These are phyloP conservation scores for Hapalemur alaotrensis DNA, from an alignment of 2,797 vertebrate species.

Conservation along the genomic window DNA sequence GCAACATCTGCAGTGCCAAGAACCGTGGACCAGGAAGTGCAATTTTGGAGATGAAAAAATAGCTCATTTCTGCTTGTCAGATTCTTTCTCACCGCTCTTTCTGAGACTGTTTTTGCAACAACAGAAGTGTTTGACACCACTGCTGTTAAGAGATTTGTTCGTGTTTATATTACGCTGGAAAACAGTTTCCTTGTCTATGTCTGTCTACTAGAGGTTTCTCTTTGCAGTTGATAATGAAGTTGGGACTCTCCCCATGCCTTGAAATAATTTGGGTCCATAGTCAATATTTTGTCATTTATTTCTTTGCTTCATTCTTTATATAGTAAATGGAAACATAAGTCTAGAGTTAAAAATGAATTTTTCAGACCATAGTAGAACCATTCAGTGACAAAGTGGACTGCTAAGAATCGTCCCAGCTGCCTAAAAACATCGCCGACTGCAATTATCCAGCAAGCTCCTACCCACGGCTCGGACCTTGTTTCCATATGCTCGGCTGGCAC, in stretches of 20 bases:
- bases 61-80: not conserved
- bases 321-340: constrained; percentile 52
- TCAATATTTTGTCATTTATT: not conserved
- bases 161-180: not conserved
- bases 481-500: not conserved
- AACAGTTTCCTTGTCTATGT: not conserved
- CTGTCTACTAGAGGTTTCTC: not conserved
- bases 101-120: not conserved
- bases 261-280: not conserved
- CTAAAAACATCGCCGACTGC: rapidly evolving
- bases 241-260: not conserved
- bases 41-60: constrained; percentile 95
- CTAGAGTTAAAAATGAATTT: not conserved
- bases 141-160: constrained; percentile 34
- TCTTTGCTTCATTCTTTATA: constrained; percentile 23
- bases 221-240: not conserved
- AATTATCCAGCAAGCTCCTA: not conserved
- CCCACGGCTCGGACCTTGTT: not conserved
- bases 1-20: constrained; percentile 98
- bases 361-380: not conserved
- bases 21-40: constrained; percentile 93
- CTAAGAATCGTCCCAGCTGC: not conserved
- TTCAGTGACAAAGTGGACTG: rapidly evolving
- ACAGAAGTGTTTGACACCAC: not conserved
- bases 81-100: rapidly evolving